Conservation (phyloP, 2,888 invertebrate genomes). For the Entomobrya multifasciata region DNA sequence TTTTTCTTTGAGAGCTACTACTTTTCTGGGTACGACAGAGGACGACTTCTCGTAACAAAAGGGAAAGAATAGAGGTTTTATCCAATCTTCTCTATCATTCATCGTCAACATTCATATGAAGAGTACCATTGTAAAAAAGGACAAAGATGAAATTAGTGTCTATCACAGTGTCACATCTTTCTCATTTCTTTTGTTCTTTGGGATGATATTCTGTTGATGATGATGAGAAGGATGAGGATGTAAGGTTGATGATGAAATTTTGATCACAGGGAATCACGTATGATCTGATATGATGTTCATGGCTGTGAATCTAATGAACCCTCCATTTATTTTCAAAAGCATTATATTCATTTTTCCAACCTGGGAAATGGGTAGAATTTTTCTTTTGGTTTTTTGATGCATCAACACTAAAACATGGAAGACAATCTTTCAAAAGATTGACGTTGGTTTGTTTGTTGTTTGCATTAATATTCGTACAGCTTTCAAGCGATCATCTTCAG, state of each 20-base stretch:
- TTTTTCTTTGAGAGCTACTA: constrained; percentile 8
- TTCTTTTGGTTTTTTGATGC: too few species aligned
- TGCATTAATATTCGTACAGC: not conserved
- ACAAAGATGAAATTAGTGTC: constrained; percentile 36
- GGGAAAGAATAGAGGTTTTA: not conserved
- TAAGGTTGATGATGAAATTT: constrained; percentile 22
- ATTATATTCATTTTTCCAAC: not conserved
- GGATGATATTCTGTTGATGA: not conserved
- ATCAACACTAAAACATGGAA: too few species aligned
- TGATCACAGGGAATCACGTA: not conserved
- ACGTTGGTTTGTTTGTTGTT: not conserved
- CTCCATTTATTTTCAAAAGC: not conserved
- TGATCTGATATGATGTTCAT: not conserved
- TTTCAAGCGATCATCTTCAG: not conserved
- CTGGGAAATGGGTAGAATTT: not conserved
- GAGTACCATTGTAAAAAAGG: constrained; percentile 17
- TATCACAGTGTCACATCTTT: constrained; percentile 34
- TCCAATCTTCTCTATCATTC: constrained; percentile 25
- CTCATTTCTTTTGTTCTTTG: constrained; percentile 20
- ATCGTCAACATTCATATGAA: not conserved
- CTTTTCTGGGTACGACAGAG: not conserved
- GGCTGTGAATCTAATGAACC: not conserved
- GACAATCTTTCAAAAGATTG: not conserved
- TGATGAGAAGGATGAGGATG: constrained; percentile 25
- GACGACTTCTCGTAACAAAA: not conserved